Evolutionary conservation across 1,140 invertebrate species (phyloP), one percentile per base, ranked within the genome.

Genomic region (Chironomus tepperi): DNA sequence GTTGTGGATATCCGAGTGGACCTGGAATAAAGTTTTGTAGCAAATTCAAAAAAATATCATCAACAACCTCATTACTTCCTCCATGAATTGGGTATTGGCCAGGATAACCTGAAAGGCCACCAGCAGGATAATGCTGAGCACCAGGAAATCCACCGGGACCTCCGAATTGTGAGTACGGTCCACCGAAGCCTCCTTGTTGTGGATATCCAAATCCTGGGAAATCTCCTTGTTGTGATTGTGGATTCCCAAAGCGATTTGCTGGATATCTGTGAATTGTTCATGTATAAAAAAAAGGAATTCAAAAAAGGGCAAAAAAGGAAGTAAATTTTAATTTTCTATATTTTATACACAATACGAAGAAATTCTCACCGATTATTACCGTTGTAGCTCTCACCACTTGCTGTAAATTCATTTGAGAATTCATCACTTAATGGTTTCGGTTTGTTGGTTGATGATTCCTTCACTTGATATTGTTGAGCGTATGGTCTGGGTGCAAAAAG

Each of bases 401-500:
- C 16, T 18, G 18, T 70, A 70, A 18, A 70, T 70, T 70, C 34
- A 74, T 47, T 74, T 9, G 34, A 74, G 34, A 43, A 57, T 21
- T 74, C 74, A 74, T 74, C 74, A 16, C 24, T 43, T 73, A 73
- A 64, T 74, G 74, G 74, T 74, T 74, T 74, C 19, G 73, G 21
- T 47, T 16, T n/a, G 21, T 42, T 73, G 15, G 67, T 75, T 72
- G 74, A 72, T 73, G 74, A 64, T 73, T 75, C 74, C 42, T 19
- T 73, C 12, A 72, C 74, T n/a, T 75, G 64, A 34, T 75, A 75
- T 42, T 21, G 24, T 42, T 75, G 21, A 10, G 15, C n/a, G 21
- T 64, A n/a, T 9, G 42, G 65, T 70, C 65, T 70, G 18, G 3
- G 7, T 70, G 10, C 18, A 18, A 15, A 15, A 43, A 43, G 43